These are phyloP conservation scores for Tonatia bakeri DNA, from an alignment of 2,113 vertebrate genomes.

Conservation along the genomic window DNA sequence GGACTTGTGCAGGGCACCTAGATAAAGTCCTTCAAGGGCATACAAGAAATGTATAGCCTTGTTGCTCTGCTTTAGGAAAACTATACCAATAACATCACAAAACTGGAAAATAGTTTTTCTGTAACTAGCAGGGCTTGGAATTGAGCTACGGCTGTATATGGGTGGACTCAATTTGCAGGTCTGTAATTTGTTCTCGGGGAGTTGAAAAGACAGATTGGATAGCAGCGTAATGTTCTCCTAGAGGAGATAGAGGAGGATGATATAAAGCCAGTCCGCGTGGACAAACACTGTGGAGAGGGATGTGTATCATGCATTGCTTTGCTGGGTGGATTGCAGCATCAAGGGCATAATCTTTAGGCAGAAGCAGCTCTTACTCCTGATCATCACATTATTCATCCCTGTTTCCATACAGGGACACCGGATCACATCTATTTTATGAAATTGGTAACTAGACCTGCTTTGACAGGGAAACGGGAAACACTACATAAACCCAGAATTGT, in stretches of 20 bases:
- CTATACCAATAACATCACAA: not conserved
- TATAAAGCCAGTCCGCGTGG: not conserved
- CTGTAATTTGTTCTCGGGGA: conserved; percentile 56
- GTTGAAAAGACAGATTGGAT: conserved; percentile 54
- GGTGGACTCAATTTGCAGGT: conserved; percentile 37
- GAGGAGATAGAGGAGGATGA: conserved; percentile 24
- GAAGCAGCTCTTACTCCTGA: not conserved
- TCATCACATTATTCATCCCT: not conserved
- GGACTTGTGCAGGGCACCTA: not conserved
- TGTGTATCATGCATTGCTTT: not conserved
- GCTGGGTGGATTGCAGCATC: not conserved
- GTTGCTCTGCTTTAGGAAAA: not conserved
- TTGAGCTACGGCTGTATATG: conserved; percentile 1
- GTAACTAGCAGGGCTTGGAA: conserved; percentile 38
- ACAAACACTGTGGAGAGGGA: not conserved
- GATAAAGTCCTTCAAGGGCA: not conserved
- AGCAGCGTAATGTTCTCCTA: not conserved
- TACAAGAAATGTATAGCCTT: not conserved
- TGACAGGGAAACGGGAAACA: not conserved
- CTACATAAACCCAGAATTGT: not conserved
- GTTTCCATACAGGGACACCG: not conserved
- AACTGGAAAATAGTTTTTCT: conserved; percentile 1
- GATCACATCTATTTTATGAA: conserved; percentile 19
- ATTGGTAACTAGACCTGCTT: not conserved
- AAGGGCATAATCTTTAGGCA: not conserved